A percentile compares a stretch with the other conserved stretches of the same genome.
phyloP scores from a whole-genome alignment of 2,113 vertebrate genomes.

The Sorex araneus region DNA sequence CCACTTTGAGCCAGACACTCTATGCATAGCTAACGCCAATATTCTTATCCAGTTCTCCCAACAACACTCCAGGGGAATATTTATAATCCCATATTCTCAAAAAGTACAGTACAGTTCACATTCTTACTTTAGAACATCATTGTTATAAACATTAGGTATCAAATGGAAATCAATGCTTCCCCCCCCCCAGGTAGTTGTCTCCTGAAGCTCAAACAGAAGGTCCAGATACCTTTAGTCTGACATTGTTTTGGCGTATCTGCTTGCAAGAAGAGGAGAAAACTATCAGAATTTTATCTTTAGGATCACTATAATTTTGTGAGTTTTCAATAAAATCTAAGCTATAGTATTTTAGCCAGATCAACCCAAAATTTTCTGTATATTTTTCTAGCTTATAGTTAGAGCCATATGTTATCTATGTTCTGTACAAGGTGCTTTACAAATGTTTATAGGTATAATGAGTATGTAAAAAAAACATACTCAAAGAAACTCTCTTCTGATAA shows the following conservation, averaged over 20 bases:
- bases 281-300: neutral
- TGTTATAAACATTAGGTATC: conserved; percentile 23
- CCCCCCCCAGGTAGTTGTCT: neutral
- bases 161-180: neutral
- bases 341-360: neutral
- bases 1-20: neutral
- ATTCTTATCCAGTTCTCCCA: conserved; percentile 8
- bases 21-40: neutral
- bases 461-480: neutral
- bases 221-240: conserved; percentile 38
- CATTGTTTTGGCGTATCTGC: neutral
- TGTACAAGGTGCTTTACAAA: neutral
- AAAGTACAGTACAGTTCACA: neutral
- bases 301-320: conserved; percentile 40
- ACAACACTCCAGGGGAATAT: neutral
- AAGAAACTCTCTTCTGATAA: neutral
- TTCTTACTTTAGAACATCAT: neutral
- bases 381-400: conserved; percentile 27
- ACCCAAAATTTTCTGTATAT: neutral
- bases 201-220: neutral
- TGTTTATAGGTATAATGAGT: conserved; percentile 17
- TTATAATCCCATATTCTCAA: neutral
- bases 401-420: neutral
- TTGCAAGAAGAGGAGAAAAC: conserved; percentile 2
- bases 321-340: conserved; percentile 21